phyloP scores from a whole-genome alignment of 2,797 vertebrate genomes.

The Leuciscus waleckii region DNA sequence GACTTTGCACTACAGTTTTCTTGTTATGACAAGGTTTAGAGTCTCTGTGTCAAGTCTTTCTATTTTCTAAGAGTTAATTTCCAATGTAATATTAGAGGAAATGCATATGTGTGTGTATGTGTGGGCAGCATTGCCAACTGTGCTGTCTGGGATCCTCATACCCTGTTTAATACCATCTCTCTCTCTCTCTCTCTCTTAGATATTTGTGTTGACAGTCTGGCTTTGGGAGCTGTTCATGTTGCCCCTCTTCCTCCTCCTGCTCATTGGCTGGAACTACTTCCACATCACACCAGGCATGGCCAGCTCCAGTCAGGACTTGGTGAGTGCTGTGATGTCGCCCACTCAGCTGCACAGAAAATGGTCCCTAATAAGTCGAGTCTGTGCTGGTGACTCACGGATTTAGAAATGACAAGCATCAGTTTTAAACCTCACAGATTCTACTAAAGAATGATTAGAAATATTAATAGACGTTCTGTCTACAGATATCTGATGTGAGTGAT shows the following conservation, averaged over 20 bases:
- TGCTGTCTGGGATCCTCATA: slow-evolving; percentile 52
- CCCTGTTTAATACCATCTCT: slow-evolving; percentile 34
- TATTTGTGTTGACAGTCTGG: slow-evolving; percentile 93
- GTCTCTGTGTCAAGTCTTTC: slow-evolving; percentile 67
- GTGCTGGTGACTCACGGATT: slow-evolving; percentile 17
- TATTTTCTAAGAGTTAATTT: slow-evolving; percentile 61
- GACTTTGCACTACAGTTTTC: slow-evolving; percentile 60
- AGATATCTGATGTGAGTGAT: not conserved
- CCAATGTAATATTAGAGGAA: slow-evolving; percentile 52
- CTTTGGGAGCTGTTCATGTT: slow-evolving; percentile 95
- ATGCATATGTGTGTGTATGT: slow-evolving; percentile 40
- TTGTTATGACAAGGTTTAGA: slow-evolving; percentile 63
- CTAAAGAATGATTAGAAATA: not conserved
- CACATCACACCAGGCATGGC: slow-evolving; percentile 79
- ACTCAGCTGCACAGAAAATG: slow-evolving; percentile 39
- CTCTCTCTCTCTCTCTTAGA: slow-evolving; percentile 74
- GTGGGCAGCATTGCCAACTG: slow-evolving; percentile 57
- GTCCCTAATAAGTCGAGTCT: slow-evolving; percentile 7
- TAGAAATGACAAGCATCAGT: slow-evolving; percentile 50
- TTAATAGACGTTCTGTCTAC: not conserved
- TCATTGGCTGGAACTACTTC: slow-evolving; percentile 91
- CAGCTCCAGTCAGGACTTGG: slow-evolving; percentile 86
- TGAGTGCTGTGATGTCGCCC: slow-evolving; percentile 73
- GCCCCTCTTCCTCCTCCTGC: slow-evolving; percentile 89
- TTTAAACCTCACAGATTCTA: slow-evolving; percentile 28